These are phyloP conservation scores for Triplophysa dalaica DNA, from an alignment of 2,113 vertebrate species.

Conservation along the genomic window DNA sequence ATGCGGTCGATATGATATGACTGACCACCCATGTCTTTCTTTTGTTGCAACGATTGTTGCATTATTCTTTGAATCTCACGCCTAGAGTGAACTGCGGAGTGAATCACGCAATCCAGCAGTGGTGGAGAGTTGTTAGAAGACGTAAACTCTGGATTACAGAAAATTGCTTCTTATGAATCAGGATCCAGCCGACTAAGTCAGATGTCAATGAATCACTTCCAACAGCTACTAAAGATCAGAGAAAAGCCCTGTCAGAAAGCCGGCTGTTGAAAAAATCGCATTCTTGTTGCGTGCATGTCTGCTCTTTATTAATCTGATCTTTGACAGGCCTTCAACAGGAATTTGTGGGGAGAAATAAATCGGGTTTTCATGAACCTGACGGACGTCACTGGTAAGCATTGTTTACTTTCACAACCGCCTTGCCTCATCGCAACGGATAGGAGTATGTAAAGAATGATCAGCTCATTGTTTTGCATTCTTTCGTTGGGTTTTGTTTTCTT, in stretches of 20 bases:
- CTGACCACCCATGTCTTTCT: conserved; percentile 18
- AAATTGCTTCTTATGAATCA: conserved; percentile 19
- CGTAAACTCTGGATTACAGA: conserved; percentile 14
- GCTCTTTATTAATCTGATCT: conserved; percentile 34
- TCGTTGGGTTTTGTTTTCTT: background rate
- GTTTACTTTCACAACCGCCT: conserved; percentile 5
- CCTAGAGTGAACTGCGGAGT: background rate
- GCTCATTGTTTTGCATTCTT: conserved; percentile 2
- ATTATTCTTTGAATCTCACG: background rate
- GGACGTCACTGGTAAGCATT: background rate
- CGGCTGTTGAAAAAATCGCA: conserved; percentile 31
- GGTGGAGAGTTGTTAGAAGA: background rate
- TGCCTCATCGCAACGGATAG: background rate
- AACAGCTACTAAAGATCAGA: conserved; percentile 20
- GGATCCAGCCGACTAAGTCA: conserved; percentile 32
- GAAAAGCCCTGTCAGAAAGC: conserved; percentile 28
- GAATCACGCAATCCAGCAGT: background rate
- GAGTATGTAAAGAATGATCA: conserved; percentile 7
- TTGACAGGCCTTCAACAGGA: conserved; percentile 32
- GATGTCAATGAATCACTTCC: conserved; percentile 18
- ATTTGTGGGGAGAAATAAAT: background rate
- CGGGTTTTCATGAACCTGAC: background rate
- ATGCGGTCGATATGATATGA: background rate
- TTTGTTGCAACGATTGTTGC: conserved; percentile 5
- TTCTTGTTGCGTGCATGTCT: conserved; percentile 15